Evolutionary conservation across 2,888 invertebrate genomes (phyloP).

Genomic region (Drosophila aldrichi): DNA sequence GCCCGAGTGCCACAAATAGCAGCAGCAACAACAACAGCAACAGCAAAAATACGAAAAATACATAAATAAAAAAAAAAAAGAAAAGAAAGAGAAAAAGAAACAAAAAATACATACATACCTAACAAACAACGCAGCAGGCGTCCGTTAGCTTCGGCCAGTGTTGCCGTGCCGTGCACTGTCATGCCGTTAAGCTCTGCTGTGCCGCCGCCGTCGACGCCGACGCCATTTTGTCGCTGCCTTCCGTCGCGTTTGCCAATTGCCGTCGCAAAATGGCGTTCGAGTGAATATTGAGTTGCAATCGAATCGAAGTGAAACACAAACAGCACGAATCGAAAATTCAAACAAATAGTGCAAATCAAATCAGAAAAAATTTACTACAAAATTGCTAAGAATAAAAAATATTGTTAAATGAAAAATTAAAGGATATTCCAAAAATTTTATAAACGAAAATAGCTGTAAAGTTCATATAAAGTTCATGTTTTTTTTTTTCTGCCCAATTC

Average conservation of each 20-base stretch:
- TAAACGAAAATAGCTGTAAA: not conserved
- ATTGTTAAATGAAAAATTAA: not conserved
- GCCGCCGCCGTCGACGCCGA: slow-evolving; percentile 58
- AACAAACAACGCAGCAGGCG: slow-evolving; percentile 61
- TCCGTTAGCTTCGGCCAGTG: slow-evolving; percentile 56
- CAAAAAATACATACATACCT: slow-evolving; percentile 6
- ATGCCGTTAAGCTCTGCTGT: slow-evolving; percentile 39
- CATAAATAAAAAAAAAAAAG: slow-evolving; percentile 20
- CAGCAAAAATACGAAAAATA: not conserved
- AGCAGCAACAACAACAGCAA: too few relatives aligned
- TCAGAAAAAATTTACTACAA: not conserved
- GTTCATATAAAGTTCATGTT: not conserved
- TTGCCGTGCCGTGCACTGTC: slow-evolving; percentile 64
- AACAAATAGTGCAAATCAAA: not conserved
- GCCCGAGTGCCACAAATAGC: slow-evolving; percentile 61
- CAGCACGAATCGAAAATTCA: not conserved
- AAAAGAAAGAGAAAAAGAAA: not conserved
- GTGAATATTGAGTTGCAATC: not conserved
- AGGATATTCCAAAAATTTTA: not conserved
- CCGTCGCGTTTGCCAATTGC: slow-evolving; percentile 63
- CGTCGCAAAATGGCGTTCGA: slow-evolving; percentile 70
- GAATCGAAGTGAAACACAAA: slow-evolving; percentile 15
- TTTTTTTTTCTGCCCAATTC: not conserved
- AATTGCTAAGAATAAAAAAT: too few relatives aligned
- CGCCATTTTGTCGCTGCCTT: slow-evolving; percentile 70